These are phyloP conservation scores for Tenebrosternarchus preto DNA, from an alignment of 2,113 vertebrate species.

Conservation along the genomic window DNA sequence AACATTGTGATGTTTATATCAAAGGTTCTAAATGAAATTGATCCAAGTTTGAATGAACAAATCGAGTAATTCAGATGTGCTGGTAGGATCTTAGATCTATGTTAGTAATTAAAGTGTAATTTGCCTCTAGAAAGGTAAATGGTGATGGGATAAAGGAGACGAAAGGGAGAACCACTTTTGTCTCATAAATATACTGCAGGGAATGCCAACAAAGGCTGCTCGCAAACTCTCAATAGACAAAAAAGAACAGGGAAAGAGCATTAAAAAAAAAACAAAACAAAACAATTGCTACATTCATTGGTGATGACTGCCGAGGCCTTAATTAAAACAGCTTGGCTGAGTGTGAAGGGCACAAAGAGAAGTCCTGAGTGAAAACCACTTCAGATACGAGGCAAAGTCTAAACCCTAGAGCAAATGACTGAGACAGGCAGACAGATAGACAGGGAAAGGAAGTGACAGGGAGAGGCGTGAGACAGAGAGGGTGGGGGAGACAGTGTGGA, in stretches of 20 bases:
- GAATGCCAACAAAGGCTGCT: background rate
- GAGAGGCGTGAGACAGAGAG: background rate
- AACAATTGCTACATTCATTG: conserved; percentile 14
- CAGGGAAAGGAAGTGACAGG: background rate
- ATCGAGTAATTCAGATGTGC: background rate
- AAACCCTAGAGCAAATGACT: background rate
- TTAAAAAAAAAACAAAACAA: background rate
- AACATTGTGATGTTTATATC: background rate
- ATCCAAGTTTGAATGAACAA: background rate
- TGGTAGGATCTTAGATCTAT: background rate
- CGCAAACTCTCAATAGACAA: background rate
- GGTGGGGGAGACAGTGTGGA: background rate
- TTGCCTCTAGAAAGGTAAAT: background rate
- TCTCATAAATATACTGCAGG: background rate
- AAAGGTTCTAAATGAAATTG: background rate
- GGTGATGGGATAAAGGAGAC: background rate
- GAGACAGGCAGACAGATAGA: background rate
- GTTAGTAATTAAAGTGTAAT: too few relatives aligned
- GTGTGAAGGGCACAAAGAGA: background rate
- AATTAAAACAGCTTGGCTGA: conserved; percentile 34
- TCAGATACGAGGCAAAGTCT: background rate
- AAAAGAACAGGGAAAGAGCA: background rate
- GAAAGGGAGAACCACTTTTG: background rate
- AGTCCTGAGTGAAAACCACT: conserved; percentile 31
- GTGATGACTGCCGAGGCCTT: conserved; percentile 36